Evolutionary conservation across 1,140 invertebrate species (phyloP), one percentile per base, ranked within the genome.

Genomic region (Pomacea maculata): DNA sequence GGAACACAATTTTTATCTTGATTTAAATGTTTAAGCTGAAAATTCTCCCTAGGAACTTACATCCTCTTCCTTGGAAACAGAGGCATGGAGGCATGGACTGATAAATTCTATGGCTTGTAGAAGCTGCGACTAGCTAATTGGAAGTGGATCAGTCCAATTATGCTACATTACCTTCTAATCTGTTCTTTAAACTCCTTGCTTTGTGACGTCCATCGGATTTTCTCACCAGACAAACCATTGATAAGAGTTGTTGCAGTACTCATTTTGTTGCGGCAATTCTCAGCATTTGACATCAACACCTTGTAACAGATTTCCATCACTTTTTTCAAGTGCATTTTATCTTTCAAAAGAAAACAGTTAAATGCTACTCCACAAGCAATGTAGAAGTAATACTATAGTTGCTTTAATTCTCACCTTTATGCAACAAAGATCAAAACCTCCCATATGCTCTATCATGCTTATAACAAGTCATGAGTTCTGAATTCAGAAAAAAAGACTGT

Each of bases 151-250:
- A 45, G 6, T 45, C 34, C 34, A 45, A 6, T 45, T 45, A 61
- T 67, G 21, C 29, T 67, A 73, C 45, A 29, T 15, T 74, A 86
- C 90, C 92, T 92, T 84, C 93, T 93, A 64, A 98, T 92, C 89
- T 98, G 96, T 87, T 96, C 94, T 91, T 97, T 97, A 82, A 97
- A 97, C 80, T 98, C 96, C 92, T 96, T 97, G 89, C 97, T 98
- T 90, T 98, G 97, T 85, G 96, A 94, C 0, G 97, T 98, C 97
- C 97, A 99, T 72, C 97, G 92, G 63, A 95, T 94, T 89, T 98
- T 98, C 91, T 99, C 97, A 65, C 97, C 97, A 12, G 95, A 96
- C 57, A 99, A 92, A 2, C 97, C 97, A 89, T 97, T 97, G 79
- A 99, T 99, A 1, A 99, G 92, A 10, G 96, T 95, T 17, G 96